Evolutionary conservation across 1,140 invertebrate genomes (phyloP).

Genomic region (Frieseomelitta varia): DNA sequence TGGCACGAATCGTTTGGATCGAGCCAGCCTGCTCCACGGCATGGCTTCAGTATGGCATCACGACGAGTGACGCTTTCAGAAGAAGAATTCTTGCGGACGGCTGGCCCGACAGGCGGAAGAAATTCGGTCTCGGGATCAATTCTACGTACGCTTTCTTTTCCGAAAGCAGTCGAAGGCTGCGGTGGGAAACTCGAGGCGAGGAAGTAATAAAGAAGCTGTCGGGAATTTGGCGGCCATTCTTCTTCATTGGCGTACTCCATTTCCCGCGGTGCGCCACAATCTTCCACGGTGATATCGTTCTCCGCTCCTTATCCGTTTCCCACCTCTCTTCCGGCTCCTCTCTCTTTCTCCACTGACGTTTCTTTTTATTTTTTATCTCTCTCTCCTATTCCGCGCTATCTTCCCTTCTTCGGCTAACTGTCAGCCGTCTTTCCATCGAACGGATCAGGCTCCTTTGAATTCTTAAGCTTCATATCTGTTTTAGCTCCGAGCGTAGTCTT

Average conservation of each 20-base stretch:
- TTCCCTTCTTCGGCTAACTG: not conserved
- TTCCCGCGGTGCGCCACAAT: slow-evolving; percentile 64
- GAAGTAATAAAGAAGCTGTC: slow-evolving; percentile 69
- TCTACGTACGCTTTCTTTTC: slow-evolving; percentile 30
- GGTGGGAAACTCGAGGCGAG: slow-evolving; percentile 40
- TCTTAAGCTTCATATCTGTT: slow-evolving; percentile 56
- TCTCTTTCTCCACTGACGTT: not conserved
- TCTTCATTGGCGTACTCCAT: slow-evolving; percentile 70
- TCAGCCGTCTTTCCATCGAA: slow-evolving; percentile 24
- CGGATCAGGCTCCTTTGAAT: slow-evolving; percentile 58
- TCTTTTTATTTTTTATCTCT: not conserved
- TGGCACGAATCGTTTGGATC: not conserved
- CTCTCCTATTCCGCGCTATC: not conserved
- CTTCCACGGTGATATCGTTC: slow-evolving; percentile 58
- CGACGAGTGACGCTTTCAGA: slow-evolving; percentile 46
- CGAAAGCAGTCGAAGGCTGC: slow-evolving; percentile 39
- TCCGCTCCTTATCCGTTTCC: not conserved
- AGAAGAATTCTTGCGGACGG: slow-evolving; percentile 46
- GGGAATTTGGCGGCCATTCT: slow-evolving; percentile 68
- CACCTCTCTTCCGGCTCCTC: not conserved
- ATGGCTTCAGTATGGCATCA: not conserved
- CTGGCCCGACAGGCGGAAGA: slow-evolving; percentile 51
- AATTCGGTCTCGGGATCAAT: slow-evolving; percentile 53
- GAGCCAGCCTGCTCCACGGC: too few species aligned
- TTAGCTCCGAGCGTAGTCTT: slow-evolving; percentile 18